Evolutionary conservation across 1,140 invertebrate genomes (phyloP).

Genomic region (Choristoneura fumiferana): DNA sequence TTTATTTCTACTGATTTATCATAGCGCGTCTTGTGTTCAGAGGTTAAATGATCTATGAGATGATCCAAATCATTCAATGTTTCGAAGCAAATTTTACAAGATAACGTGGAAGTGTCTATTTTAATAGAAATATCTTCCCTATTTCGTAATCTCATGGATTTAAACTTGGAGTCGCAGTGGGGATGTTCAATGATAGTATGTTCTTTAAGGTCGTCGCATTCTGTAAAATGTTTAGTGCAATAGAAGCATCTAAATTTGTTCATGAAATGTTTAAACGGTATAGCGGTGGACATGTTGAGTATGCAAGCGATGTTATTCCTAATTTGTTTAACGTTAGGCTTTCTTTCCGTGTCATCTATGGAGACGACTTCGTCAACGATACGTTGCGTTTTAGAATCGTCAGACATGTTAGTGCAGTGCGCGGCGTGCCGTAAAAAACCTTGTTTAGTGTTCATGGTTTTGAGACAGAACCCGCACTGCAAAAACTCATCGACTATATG

Average conservation of each 20-base stretch:
- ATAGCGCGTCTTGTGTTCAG: conserved; percentile 45
- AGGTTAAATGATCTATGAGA: conserved; percentile 47
- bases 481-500: conserved; percentile 28
- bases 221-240: conserved; percentile 51
- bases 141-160: conserved; percentile 49
- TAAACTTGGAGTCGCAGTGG: conserved; percentile 46
- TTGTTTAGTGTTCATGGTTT: conserved; percentile 40
- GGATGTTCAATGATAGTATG: conserved; percentile 49
- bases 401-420: conserved; percentile 28
- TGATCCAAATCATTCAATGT: conserved; percentile 34
- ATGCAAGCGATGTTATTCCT: conserved; percentile 51
- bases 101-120: conserved; percentile 49
- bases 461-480: conserved; percentile 42
- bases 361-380: conserved; percentile 8
- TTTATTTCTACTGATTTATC: conserved; percentile 37
- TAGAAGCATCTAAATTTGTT: conserved; percentile 61
- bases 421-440: conserved; percentile 39
- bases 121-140: conserved; percentile 49
- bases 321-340: conserved; percentile 38
- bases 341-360: conserved; percentile 28
- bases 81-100: conserved; percentile 54
- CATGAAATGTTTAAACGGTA: conserved; percentile 61
- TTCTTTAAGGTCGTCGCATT: conserved; percentile 45
- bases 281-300: conserved; percentile 56
- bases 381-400: conserved; percentile 17